Conservation (phyloP, 1,140 invertebrate species). For the Carcinoscorpius rotundicauda region DNA sequence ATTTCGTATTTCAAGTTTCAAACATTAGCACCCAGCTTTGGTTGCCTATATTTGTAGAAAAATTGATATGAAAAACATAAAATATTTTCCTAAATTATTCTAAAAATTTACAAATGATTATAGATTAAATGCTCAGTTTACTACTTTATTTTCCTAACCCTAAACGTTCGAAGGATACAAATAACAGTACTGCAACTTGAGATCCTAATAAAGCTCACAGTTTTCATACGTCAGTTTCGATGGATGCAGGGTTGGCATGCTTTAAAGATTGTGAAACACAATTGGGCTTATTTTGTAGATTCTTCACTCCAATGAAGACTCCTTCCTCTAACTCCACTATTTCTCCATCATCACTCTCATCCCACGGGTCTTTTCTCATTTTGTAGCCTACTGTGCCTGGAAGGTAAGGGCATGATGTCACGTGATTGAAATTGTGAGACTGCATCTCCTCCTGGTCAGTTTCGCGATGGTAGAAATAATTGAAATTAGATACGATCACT, state of each 20-base stretch:
- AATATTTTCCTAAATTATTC: too few relatives aligned
- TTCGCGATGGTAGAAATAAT: constrained; percentile 99
- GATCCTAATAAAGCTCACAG: too few relatives aligned
- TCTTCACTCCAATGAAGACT: constrained; percentile 38
- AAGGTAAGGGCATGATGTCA: constrained; percentile 90
- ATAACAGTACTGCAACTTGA: too few relatives aligned
- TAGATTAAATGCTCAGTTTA: too few relatives aligned
- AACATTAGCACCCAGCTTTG: too few relatives aligned
- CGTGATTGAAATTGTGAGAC: constrained; percentile 93
- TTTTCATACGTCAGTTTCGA: constrained; percentile 92
- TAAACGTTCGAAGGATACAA: too few relatives aligned
- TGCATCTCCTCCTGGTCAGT: constrained; percentile 97
- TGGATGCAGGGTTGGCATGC: constrained; percentile 71
- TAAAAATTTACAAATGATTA: too few relatives aligned
- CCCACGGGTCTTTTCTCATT: constrained; percentile 68
- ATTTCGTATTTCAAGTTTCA: too few relatives aligned
- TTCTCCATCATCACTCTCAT: constrained; percentile 77
- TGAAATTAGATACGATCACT: constrained; percentile 95
- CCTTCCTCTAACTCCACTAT: constrained; percentile 91
- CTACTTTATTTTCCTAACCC: too few relatives aligned
- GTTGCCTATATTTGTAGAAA: too few relatives aligned
- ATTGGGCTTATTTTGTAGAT: constrained; percentile 42
- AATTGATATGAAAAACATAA: too few relatives aligned
- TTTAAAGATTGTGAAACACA: constrained; percentile 66
- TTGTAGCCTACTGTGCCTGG: constrained; percentile 64